These are phyloP conservation scores for Parotocinclus haroldoi DNA, from an alignment of 2,797 vertebrate genomes.

Conservation along the genomic window DNA sequence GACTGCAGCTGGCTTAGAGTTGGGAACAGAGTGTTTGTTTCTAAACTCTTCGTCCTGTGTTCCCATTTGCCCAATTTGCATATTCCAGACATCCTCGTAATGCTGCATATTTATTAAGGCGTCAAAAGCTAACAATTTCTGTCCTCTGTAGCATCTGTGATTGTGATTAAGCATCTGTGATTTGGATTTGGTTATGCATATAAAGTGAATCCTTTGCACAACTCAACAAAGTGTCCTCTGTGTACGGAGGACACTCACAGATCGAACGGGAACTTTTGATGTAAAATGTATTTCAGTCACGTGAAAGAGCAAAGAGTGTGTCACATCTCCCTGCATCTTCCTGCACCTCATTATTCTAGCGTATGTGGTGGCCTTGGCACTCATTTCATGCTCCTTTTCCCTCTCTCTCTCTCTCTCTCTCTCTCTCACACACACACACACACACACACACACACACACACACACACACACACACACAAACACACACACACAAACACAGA, in stretches of 20 bases:
- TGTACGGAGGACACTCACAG: conserved; percentile 20
- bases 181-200: conserved; percentile 25
- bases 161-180: conserved; percentile 35
- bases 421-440: not conserved
- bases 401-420: not conserved
- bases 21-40: not conserved
- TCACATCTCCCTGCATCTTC: conserved; percentile 44
- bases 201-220: conserved; percentile 27
- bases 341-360: conserved; percentile 48
- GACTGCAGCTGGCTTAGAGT: not conserved
- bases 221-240: conserved; percentile 31
- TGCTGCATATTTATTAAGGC: conserved; percentile 29
- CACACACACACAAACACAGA: conserved; percentile 35
- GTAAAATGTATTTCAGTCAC: conserved; percentile 30
- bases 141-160: conserved; percentile 33
- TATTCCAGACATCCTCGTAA: conserved; percentile 4
- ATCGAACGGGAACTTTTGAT: conserved; percentile 29
- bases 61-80: conserved; percentile 17
- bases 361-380: conserved; percentile 50
- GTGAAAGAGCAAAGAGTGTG: conserved; percentile 43
- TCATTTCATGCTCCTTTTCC: conserved; percentile 43
- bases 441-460: conserved; percentile 15
- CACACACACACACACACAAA: conserved; percentile 22
- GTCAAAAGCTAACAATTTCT: conserved; percentile 19
- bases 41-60: not conserved